Evolutionary conservation across 2,113 vertebrate species (phyloP), one percentile per base, ranked within the genome.

Genomic region (Pristiophorus japonicus): DNA sequence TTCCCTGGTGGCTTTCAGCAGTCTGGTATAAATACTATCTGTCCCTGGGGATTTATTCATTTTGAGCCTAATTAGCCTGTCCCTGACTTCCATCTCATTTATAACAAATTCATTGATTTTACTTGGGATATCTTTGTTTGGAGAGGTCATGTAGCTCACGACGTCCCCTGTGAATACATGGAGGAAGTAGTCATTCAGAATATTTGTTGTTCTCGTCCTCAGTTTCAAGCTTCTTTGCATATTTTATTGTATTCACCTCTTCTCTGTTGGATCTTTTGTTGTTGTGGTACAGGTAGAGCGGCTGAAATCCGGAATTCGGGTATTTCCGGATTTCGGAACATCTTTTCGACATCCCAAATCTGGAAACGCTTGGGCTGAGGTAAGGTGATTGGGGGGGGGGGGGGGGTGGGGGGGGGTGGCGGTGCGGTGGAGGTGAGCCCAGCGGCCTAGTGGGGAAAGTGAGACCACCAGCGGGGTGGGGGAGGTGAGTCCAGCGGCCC

Each of bases 11-110:
- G 38, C 18, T 63, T 91, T 91, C 88, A 91, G 55, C 88, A 63
- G 88, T 63, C 34, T 91, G 88, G 59, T 91, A 63, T 20, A 91
- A 91, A 91, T 91, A 62, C 88, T 91, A 38, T 62, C 30, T 91
- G 18, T 62, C 55, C 55, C 88, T 38, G 16, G 59, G 59, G 55
- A 18, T 14, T 91, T 62, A 91, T 91, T 91, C 55, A 91, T 91
- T 63, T 91, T 91, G 88, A 91, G 55, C 59, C 34, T 62, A 63
- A 91, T 63, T 91, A 91, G 55, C 88, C n/a, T n/a, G 16, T 91
- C 59, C 20, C 55, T 63, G 88, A 91, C 55, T 81, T 81, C 30
- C 55, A 91, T 91, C 88, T 38, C 59, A 91, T 91, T 91, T 91
- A n/a, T 63, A 62, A 63, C 14, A 18, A 63, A n/a, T 34, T 63